A percentile compares a stretch with the other conserved stretches of the same genome.
Evolutionary conservation across 2,797 vertebrate species (phyloP).

Genomic region (Alcedo quadribrachys): DNA sequence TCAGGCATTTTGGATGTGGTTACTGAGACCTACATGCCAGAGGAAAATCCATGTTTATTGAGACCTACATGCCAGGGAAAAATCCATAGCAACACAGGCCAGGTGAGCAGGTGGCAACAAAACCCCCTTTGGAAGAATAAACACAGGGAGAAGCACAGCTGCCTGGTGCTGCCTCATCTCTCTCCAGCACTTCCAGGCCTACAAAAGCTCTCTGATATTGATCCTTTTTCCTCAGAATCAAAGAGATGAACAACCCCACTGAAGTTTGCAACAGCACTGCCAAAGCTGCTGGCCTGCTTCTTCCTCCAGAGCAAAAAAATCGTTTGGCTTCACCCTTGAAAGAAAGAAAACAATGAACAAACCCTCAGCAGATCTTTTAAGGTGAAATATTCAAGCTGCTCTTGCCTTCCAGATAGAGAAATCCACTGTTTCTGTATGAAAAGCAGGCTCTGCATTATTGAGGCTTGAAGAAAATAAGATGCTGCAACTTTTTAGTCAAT

Average conservation of each 20-base stretch:
- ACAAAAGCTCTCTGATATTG: slow-evolving; percentile 39
- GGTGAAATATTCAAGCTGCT: neutral
- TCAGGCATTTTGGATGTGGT: neutral
- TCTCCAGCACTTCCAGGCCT: neutral
- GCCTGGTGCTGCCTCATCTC: slow-evolving; percentile 14
- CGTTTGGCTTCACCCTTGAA: neutral
- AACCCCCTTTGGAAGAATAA: neutral
- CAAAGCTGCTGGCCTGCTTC: slow-evolving; percentile 7
- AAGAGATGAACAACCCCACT: slow-evolving; percentile 23
- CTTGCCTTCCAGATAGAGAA: neutral
- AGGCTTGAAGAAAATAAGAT: neutral
- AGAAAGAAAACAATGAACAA: slow-evolving; percentile 22
- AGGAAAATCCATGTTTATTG: neutral
- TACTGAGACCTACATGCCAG: neutral
- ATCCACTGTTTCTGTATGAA: neutral
- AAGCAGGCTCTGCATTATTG: neutral
- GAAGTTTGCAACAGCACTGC: neutral
- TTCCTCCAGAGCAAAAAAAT: neutral
- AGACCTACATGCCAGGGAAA: neutral
- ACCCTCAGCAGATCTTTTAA: neutral
- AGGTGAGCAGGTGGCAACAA: neutral
- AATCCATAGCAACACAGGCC: slow-evolving; percentile 7
- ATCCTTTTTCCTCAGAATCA: slow-evolving; percentile 23
- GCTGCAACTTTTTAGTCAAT: neutral
- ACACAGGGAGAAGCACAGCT: neutral